Evolutionary conservation across 2,888 invertebrate species (phyloP).

Genomic region (Macaria notata): DNA sequence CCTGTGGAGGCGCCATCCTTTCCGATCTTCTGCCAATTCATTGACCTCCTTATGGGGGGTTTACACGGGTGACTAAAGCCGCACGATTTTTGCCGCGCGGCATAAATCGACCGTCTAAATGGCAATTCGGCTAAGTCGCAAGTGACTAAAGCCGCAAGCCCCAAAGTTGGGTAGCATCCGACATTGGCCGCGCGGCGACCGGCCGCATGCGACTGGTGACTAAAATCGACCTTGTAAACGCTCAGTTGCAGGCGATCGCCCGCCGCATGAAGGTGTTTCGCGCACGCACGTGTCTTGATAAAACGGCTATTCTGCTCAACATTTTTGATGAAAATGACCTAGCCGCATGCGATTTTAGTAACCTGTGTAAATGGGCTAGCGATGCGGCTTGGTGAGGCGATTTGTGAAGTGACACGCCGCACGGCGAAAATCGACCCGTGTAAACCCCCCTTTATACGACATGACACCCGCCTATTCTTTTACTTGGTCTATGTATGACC

Average conservation of each 20-base stretch:
- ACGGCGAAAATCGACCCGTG: constrained; percentile 49
- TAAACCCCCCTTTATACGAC: constrained; percentile 24
- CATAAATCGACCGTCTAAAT: constrained; percentile 42
- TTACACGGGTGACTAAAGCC: constrained; percentile 47
- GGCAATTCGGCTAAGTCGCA: constrained; percentile 41
- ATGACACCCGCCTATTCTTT: too few relatives aligned
- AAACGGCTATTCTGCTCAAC: constrained; percentile 41
- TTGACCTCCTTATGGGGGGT: constrained; percentile 27
- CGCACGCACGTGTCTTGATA: too few relatives aligned
- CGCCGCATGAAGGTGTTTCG: constrained; percentile 25
- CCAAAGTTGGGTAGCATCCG: constrained; percentile 47
- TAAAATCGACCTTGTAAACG: constrained; percentile 33
- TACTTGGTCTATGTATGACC: too few relatives aligned
- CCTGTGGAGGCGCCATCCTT: too few relatives aligned
- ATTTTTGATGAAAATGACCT: constrained; percentile 44
- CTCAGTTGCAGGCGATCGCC: constrained; percentile 34
- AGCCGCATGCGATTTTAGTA: constrained; percentile 49
- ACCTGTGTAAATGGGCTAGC: constrained; percentile 46
- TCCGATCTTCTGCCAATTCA: too few relatives aligned
- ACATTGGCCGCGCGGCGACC: too few relatives aligned
- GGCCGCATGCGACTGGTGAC: constrained; percentile 39
- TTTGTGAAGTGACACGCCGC: constrained; percentile 39
- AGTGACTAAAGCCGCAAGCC: constrained; percentile 47
- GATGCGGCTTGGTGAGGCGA: constrained; percentile 40
- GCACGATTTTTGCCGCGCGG: constrained; percentile 41